Evolutionary conservation across 2,888 invertebrate species (phyloP).

Genomic region (Caenorhabditis imperialis): DNA sequence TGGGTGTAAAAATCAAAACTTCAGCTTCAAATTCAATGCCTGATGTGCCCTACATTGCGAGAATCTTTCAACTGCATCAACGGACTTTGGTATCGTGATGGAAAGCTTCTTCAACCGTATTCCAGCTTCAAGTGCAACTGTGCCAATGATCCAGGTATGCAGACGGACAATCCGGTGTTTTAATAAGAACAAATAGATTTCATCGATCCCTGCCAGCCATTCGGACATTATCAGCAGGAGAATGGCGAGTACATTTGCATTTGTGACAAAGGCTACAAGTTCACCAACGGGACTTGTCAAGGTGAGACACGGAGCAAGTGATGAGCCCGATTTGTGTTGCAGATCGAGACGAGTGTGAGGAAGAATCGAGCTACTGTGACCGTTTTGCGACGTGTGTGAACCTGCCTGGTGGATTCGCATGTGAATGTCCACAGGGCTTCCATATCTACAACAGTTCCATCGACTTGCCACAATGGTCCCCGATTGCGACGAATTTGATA

Average conservation of each 20-base stretch:
- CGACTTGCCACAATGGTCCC: neutral
- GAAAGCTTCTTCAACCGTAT: constrained; percentile 9
- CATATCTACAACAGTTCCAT: constrained; percentile 6
- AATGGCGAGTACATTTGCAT: constrained; percentile 18
- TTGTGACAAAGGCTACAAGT: constrained; percentile 36
- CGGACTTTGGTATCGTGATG: constrained; percentile 20
- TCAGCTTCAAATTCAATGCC: constrained; percentile 19
- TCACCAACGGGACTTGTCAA: neutral
- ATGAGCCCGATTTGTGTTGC: neutral
- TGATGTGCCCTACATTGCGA: constrained; percentile 10
- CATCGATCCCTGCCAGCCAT: constrained; percentile 19
- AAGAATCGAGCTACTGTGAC: constrained; percentile 25
- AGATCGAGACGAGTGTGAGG: constrained; percentile 43
- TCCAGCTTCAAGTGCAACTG: constrained; percentile 27
- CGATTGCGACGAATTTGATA: neutral
- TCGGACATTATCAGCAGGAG: constrained; percentile 9
- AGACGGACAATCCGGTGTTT: neutral
- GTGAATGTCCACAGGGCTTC: constrained; percentile 10
- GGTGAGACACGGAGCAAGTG: constrained; percentile 11
- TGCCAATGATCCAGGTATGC: constrained; percentile 4
- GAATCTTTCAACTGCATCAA: constrained; percentile 1
- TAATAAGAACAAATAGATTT: constrained; percentile 1
- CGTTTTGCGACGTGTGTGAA: constrained; percentile 13
- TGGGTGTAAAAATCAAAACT: no score
- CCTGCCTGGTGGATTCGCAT: constrained; percentile 2